Evolutionary conservation across 23 tunicate species (phyloP).

Genomic region (Styela plicata): DNA sequence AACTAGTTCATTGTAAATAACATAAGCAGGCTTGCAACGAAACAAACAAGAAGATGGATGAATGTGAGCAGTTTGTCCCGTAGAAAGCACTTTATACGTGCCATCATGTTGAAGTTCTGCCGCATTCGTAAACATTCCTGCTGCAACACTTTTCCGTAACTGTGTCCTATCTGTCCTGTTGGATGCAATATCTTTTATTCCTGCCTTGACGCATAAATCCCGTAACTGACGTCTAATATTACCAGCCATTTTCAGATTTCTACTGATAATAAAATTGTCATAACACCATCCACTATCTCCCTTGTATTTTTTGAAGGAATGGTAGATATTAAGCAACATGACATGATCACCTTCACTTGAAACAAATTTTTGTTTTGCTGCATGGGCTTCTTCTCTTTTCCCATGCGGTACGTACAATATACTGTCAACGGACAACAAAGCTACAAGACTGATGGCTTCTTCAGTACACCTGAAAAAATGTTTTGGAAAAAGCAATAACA

Average conservation of each 20-base stretch:
- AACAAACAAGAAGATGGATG: conserved; percentile 93
- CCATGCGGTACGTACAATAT: conserved; percentile 59
- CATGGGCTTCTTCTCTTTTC: conserved; percentile 60
- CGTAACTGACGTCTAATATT: conserved; percentile 75
- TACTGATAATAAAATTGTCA: conserved; percentile 67
- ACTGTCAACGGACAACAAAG: conserved; percentile 83
- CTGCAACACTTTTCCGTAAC: conserved; percentile 53
- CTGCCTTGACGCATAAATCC: conserved; percentile 64
- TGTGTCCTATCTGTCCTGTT: conserved; percentile 42
- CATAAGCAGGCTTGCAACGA: conserved; percentile 84
- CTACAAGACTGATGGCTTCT: conserved; percentile 62
- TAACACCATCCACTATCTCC: conserved; percentile 70
- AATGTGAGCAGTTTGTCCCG: conserved; percentile 70
- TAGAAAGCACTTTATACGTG: conserved; percentile 47
- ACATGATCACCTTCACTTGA: conserved; percentile 86
- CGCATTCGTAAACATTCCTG: conserved; percentile 67
- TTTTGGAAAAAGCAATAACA: not conserved
- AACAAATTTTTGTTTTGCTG: conserved; percentile 49
- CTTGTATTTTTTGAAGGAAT: conserved; percentile 68
- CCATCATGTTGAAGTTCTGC: conserved; percentile 88
- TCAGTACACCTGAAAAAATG: conserved; percentile 49
- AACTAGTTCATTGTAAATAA: conserved; percentile 67
- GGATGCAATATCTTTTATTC: conserved; percentile 38
- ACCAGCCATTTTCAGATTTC: conserved; percentile 54
- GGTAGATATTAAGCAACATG: conserved; percentile 69